phyloP scores from a whole-genome alignment of 2,797 vertebrate species.

The Xenentodon cancila region DNA sequence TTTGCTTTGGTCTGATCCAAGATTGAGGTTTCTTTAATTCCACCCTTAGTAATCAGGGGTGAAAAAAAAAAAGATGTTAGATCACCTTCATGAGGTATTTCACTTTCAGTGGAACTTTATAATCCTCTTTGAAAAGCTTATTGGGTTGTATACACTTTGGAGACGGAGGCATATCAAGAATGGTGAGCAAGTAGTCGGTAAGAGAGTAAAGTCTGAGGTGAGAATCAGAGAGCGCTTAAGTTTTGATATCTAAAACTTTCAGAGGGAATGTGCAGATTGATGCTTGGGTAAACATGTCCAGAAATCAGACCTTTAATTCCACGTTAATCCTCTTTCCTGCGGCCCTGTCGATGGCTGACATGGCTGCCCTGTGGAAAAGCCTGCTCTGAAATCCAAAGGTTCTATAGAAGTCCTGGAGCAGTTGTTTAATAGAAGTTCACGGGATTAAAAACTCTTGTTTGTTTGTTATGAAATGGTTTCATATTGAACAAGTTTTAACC shows the following conservation, averaged over 20 bases:
- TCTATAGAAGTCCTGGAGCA: conserved; percentile 40
- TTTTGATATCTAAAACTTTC: conserved; percentile 63
- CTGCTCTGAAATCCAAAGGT: conserved; percentile 50
- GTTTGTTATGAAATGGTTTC: conserved; percentile 32
- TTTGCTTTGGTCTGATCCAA: conserved; percentile 37
- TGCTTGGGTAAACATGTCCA: conserved; percentile 68
- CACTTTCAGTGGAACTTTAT: conserved; percentile 10
- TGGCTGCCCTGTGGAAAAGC: conserved; percentile 47
- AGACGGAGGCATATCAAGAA: neutral
- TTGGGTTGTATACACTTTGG: too few relatives aligned
- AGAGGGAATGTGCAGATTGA: conserved; percentile 54
- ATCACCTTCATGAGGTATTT: conserved; percentile 18
- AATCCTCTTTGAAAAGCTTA: neutral
- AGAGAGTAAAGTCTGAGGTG: conserved; percentile 6
- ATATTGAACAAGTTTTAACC: conserved; percentile 20
- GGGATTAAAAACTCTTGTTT: conserved; percentile 54
- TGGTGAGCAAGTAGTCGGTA: neutral
- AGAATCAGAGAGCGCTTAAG: conserved; percentile 9
- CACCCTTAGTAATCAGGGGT: neutral
- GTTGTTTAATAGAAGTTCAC: conserved; percentile 38
- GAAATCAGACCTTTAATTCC: conserved; percentile 73
- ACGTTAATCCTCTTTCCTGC: conserved; percentile 75
- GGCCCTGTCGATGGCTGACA: conserved; percentile 46
- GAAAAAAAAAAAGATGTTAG: conserved; percentile 25
- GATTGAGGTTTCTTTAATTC: conserved; percentile 39